phyloP scores from a whole-genome alignment of 2,113 vertebrate species.

The Grammomys surdaster region DNA sequence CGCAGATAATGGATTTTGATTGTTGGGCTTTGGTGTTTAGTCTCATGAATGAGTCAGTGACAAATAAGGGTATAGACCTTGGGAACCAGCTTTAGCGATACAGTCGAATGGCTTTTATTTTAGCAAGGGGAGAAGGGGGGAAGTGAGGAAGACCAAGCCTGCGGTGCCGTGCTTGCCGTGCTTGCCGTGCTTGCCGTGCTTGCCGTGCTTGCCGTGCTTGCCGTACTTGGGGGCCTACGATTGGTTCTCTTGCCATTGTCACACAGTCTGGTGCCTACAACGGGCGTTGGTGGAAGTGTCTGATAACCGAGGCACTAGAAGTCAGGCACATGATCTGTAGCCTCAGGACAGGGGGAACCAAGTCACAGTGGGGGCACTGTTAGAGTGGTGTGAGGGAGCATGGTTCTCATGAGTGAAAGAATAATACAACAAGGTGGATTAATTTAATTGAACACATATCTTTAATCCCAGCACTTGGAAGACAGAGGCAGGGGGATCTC shows the following conservation, averaged over 20 bases:
- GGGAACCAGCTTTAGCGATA: background rate
- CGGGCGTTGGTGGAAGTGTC: accelerated
- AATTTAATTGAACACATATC: background rate
- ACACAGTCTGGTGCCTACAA: too few relatives aligned
- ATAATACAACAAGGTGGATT: background rate
- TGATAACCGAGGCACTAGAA: background rate
- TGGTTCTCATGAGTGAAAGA: background rate
- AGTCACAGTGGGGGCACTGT: background rate
- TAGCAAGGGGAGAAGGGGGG: background rate
- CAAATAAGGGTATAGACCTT: background rate
- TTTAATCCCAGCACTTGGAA: background rate
- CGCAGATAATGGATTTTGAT: background rate
- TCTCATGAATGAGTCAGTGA: background rate
- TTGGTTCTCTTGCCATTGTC: background rate
- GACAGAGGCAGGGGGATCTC: background rate
- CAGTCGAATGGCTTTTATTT: background rate
- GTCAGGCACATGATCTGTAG: background rate
- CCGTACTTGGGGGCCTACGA: background rate
- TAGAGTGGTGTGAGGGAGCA: background rate
- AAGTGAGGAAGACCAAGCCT: background rate
- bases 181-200: background rate
- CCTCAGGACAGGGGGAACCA: background rate
- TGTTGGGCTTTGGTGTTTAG: background rate
- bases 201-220: background rate
- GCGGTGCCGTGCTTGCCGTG: background rate